Evolutionary conservation across 2,888 invertebrate genomes (phyloP).

Genomic region (Strigamia crassipes): DNA sequence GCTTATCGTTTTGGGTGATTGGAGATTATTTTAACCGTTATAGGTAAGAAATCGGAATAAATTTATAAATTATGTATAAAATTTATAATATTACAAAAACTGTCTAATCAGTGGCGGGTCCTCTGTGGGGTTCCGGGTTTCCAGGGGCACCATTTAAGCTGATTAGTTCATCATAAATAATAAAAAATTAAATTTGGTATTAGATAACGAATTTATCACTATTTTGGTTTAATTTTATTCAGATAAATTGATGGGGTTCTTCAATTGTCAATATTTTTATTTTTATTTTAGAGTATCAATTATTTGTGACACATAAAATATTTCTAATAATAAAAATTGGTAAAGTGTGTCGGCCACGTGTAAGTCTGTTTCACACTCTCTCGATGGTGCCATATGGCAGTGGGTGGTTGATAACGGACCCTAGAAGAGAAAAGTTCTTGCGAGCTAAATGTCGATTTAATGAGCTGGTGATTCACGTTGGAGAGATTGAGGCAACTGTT

Average conservation of each 20-base stretch:
- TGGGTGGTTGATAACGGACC: neutral
- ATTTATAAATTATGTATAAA: neutral
- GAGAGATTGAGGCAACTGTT: neutral
- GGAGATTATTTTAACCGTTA: neutral
- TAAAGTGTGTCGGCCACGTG: neutral
- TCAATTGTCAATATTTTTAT: too few species aligned
- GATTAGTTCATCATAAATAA: too few species aligned
- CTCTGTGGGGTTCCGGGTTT: too few species aligned
- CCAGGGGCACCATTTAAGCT: too few species aligned
- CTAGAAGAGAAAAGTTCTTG: neutral
- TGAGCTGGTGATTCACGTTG: neutral
- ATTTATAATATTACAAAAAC: too few species aligned
- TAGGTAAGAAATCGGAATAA: neutral
- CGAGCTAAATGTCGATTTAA: slow-evolving; percentile 11
- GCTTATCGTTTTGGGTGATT: neutral
- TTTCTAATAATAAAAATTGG: neutral
- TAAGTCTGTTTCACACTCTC: neutral
- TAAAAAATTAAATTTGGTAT: too few species aligned
- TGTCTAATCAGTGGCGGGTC: too few species aligned
- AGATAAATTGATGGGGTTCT: too few species aligned
- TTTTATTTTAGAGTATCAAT: neutral
- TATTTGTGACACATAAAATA: neutral
- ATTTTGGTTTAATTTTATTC: too few species aligned
- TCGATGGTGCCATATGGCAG: neutral
- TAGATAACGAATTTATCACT: too few species aligned